Evolutionary conservation across 2,888 invertebrate species (phyloP).

Genomic region (Acanthosepion esculentum): DNA sequence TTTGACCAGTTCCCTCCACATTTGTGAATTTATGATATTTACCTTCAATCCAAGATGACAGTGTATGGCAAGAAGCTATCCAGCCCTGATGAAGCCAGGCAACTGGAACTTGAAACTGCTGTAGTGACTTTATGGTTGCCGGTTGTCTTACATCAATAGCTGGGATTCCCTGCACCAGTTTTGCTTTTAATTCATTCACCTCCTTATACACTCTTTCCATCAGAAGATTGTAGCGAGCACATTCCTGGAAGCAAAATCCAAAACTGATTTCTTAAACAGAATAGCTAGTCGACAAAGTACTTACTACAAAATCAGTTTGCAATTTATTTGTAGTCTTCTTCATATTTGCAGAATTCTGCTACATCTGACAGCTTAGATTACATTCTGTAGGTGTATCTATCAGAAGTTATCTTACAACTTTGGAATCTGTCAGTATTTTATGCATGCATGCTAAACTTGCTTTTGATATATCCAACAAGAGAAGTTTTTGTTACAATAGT

Average conservation of each 20-base stretch:
- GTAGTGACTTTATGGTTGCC: conserved; percentile 64
- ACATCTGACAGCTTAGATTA: no score
- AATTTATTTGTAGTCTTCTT: no score
- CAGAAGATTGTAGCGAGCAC: neutral
- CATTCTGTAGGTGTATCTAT: no score
- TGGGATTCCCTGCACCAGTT: conserved; percentile 67
- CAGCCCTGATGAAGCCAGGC: conserved; percentile 73
- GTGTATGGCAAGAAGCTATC: conserved; percentile 72
- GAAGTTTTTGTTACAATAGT: no score
- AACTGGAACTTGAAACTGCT: conserved; percentile 71
- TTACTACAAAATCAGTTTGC: no score
- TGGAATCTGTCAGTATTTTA: no score
- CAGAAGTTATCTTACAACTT: no score
- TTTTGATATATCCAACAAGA: no score
- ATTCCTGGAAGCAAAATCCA: neutral
- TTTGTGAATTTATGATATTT: conserved; percentile 44
- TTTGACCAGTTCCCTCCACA: no score
- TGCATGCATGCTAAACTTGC: no score
- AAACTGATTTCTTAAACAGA: neutral
- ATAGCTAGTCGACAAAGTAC: neutral
- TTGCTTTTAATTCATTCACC: neutral
- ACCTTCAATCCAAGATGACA: conserved; percentile 72
- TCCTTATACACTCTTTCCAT: neutral
- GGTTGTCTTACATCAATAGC: conserved; percentile 64
- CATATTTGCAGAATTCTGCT: no score